Base-by-base conservation (phyloP, 2,797 vertebrate genomes). In the Mionectes olivaceus region DNA sequence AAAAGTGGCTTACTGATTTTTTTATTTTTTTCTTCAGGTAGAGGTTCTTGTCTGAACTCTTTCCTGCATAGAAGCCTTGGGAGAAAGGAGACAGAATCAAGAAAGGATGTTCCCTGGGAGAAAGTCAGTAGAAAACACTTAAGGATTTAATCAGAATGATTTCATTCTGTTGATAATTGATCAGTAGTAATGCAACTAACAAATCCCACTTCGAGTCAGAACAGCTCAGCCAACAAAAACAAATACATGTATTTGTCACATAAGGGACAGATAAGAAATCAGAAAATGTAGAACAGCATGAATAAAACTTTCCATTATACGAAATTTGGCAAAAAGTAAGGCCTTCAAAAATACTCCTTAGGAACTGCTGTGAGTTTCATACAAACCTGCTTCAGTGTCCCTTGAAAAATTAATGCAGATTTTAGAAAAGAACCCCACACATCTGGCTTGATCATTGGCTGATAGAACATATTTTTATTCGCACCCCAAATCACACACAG, bases 401-500 rank as follows among this genome's bases (percentile, higher is more conserved):
- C 61, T 65, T 93, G 76, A 94, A 91, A 87, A 86, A 91, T 86
- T 59, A 89, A 93, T 88, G 17, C 75, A 25, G 11, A 52, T 77
- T 90, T 49, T 1, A 7, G 60, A 49, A 78, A 37, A 35, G 13
- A 35, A 13, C 6, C 19, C 28, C 63, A 39, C 43, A n/a, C 39
- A 43, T 93, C 63, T 94, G 84, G 65, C 69, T 63, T 49, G 73
- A 83, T 94, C 91, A 73, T 13, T 89, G 79, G 73, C 87, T 78
- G 55, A 85, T 19, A 81, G 61, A 87, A 81, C 53, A 7, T 68
- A 27, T 41, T 92, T 93, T 71, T 92, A 81, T 85, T 96, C 79
- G 81, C 69, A 81, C 24, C 79, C 71, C 79, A 91, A 86, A 96
- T 96, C 87, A 82, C 77, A 69, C 41, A 44, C 91, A 91, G 89